Evolutionary conservation across 2,113 vertebrate genomes (phyloP), one percentile per base, ranked within the genome.

Genomic region (Spea multiplicata): DNA sequence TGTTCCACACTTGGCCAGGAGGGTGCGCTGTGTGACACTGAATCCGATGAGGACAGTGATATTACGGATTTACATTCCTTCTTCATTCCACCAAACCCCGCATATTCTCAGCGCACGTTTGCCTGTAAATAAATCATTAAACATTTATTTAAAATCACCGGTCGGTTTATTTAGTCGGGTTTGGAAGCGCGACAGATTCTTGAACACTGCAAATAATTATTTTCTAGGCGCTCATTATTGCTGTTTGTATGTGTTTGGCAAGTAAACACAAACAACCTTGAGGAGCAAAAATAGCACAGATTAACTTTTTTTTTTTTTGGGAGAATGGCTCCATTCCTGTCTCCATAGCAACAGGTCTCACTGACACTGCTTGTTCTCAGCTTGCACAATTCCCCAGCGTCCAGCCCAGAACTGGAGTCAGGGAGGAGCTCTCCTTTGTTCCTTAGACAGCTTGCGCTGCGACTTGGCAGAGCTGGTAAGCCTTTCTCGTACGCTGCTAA

Each of bases 371-470:
- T 64, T 74, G 79, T 82, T 81, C 72, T 86, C 81, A 82, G 79
- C 83, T 86, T 88, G 77, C 70, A 74, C 0, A 1, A n/a, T 80
- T 80, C 84, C 62, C 85, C 87, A 84, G 68, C 82, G 83, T 87
- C 88, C 85, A 85, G 80, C 73, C 75, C 82, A 79, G 81, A 71
- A 81, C 82, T 83, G 67, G 72, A 30, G 55, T 73, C 83, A 83
- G 87, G 88, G 90, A 87, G 91, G 92, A 86, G 91, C 84, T 82
- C 83, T 69, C 16, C 66, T 76, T 75, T 75, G 80, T 74, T 81
- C 82, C 83, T 81, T 85, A 46, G 14, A 16, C 46, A 79, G 45
- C 45, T 52, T 47, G 45, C n/a, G 16, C 71, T 46, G 16, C 55
- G n/a, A 53, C 14, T 55, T 12, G 71, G 74, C 83, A 83, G 85